Evolutionary conservation across 1,140 invertebrate species (phyloP), one percentile per base, ranked within the genome.

Genomic region (Lanistes nyassanus): DNA sequence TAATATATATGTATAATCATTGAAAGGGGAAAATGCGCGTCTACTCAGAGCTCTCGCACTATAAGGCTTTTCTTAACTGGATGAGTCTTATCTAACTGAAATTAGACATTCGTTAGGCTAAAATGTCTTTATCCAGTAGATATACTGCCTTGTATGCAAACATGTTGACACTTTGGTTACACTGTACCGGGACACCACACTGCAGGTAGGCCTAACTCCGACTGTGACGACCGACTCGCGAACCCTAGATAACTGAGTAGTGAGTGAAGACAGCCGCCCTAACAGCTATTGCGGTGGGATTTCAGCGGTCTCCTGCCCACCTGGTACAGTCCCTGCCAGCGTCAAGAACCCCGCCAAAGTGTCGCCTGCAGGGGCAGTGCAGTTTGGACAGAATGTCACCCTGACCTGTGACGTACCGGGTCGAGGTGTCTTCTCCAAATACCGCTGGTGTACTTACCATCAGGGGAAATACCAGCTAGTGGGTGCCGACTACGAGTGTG

Each of bases 401-500:
- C 55, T 72, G 51, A 72, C 55, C 23, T 72, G 70, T 55, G 36
- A 72, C 36, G 70, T 72, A 37, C 70, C 70, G 6, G 70, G 70
- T n/a, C 53, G 34, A 37, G 26, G 26, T 11, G 16, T 13, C 37
- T 39, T 72, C 70, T 60, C 31, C 55, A 55, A 26, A 13, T 39
- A 34, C 7, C 70, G 70, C 55, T 37, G 39, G 16, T 72, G 70
- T 29, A 19, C 26, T 0, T 72, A 72, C 36, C 29, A 60, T 13
- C 19, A 72, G 31, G 70, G 55, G 2, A 7, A 21, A 11, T 72
- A 62, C 55, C 31, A 62, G 21, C 70, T 72, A 3, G 70, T 58
- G 3, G 70, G 70, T 4, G 70, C 55, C 7, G 70, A 72, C 55
- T 42, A 72, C 70, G 70, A 72, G 11, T 72, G 70, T 39, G 70